phyloP scores from a whole-genome alignment of 2,797 vertebrate species.

The Manis crassicaudata region DNA sequence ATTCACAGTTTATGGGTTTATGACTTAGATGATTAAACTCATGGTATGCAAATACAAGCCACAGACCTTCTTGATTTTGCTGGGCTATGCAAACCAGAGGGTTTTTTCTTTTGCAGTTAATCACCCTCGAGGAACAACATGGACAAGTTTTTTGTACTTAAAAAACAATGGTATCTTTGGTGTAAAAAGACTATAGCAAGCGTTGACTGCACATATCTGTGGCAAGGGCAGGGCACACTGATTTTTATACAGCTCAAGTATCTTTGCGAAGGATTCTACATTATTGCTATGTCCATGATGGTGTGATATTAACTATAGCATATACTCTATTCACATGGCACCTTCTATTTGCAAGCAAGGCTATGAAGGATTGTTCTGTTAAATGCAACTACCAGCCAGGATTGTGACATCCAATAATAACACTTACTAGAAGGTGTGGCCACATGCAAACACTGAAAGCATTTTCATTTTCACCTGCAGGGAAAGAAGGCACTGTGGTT shows the following conservation, averaged over 20 bases:
- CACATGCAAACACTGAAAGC: neutral
- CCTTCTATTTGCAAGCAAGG: neutral
- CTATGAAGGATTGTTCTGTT: neutral
- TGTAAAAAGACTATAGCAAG: neutral
- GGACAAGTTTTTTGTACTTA: neutral
- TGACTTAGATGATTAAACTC: neutral
- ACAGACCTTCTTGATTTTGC: conserved; percentile 33
- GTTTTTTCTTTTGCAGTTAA: neutral
- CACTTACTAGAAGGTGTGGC: neutral
- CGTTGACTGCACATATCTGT: neutral
- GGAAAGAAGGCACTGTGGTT: neutral
- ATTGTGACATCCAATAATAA: neutral
- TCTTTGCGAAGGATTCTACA: neutral
- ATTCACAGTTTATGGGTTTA: neutral
- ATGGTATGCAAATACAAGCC: neutral
- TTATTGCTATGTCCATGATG: neutral
- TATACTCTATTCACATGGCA: neutral
- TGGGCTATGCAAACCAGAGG: neutral
- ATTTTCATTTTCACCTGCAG: neutral
- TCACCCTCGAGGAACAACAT: conserved; percentile 2
- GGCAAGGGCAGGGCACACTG: neutral
- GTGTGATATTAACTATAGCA: neutral
- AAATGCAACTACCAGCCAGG: neutral
- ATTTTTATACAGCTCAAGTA: neutral
- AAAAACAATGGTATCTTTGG: neutral